phyloP scores from a whole-genome alignment of 2,113 vertebrate species.

The Pantherophis guttatus region DNA sequence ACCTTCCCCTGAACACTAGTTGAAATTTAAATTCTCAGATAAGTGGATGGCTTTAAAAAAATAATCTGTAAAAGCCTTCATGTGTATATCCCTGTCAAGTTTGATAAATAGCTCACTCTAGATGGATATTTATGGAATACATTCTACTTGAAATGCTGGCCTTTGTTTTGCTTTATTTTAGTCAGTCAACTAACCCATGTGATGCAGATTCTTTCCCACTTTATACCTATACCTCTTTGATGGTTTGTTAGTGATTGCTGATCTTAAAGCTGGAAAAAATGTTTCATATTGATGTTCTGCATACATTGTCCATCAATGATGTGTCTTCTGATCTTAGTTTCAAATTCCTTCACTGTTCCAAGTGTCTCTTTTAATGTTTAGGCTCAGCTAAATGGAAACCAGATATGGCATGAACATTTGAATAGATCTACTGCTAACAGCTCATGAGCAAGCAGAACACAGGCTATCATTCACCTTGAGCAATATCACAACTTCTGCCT shows the following conservation, averaged over 20 bases:
- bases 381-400: slow-evolving; percentile 3
- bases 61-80: slow-evolving; percentile 53
- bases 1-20: slow-evolving; percentile 49
- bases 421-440: neutral
- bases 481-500: neutral
- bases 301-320: slow-evolving; percentile 29
- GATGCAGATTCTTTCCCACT: neutral
- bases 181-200: slow-evolving; percentile 27
- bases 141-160: slow-evolving; percentile 47
- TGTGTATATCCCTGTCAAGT: slow-evolving; percentile 52
- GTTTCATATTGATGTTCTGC: slow-evolving; percentile 37
- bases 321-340: slow-evolving; percentile 27
- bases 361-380: slow-evolving; percentile 4
- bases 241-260: slow-evolving; percentile 26
- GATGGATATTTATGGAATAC: slow-evolving; percentile 60
- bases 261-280: slow-evolving; percentile 42
- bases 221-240: neutral
- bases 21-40: slow-evolving; percentile 62
- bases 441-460: neutral
- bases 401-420: neutral
- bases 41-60: slow-evolving; percentile 53
- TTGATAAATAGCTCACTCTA: slow-evolving; percentile 59
- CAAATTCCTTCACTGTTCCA: slow-evolving; percentile 15
- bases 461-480: neutral
- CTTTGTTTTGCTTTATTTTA: slow-evolving; percentile 41